phyloP scores from a whole-genome alignment of 2,797 vertebrate genomes.

The Allobates femoralis region DNA sequence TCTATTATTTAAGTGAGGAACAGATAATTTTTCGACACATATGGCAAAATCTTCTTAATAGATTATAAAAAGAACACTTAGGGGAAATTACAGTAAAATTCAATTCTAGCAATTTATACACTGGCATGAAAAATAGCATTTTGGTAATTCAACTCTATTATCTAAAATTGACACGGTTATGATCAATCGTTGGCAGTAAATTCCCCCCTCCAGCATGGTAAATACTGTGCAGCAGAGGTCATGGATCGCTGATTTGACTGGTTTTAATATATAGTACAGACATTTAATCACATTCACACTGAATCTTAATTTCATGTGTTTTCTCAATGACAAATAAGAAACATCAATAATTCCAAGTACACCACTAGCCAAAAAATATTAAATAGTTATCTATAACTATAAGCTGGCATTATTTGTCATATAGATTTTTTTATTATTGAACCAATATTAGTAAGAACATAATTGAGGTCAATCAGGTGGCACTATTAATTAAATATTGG shows the following conservation, averaged over 20 bases:
- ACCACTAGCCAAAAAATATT: not conserved
- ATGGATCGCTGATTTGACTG: not conserved
- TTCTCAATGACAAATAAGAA: not conserved
- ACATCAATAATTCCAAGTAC: not conserved
- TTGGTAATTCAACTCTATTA: constrained; percentile 29
- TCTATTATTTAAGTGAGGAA: constrained; percentile 70
- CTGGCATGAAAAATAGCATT: constrained; percentile 40
- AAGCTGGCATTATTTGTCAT: not conserved
- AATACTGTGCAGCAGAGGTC: not conserved
- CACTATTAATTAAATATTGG: not conserved
- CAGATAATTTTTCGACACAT: constrained; percentile 37
- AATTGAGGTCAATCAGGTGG: not conserved
- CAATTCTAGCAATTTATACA: constrained; percentile 36
- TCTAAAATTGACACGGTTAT: constrained; percentile 28
- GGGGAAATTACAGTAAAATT: constrained; percentile 32
- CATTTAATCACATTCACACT: not conserved
- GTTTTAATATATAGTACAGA: not conserved
- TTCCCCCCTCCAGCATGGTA: not conserved
- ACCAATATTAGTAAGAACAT: not conserved
- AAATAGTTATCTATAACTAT: not conserved
- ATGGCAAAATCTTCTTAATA: constrained; percentile 52
- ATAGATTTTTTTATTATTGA: not conserved
- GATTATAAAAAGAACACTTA: not conserved
- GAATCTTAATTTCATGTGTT: not conserved
- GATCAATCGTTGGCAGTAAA: constrained; percentile 21